Base-by-base conservation (phyloP, 2,797 vertebrate genomes). In the Gobio occitaniae region DNA sequence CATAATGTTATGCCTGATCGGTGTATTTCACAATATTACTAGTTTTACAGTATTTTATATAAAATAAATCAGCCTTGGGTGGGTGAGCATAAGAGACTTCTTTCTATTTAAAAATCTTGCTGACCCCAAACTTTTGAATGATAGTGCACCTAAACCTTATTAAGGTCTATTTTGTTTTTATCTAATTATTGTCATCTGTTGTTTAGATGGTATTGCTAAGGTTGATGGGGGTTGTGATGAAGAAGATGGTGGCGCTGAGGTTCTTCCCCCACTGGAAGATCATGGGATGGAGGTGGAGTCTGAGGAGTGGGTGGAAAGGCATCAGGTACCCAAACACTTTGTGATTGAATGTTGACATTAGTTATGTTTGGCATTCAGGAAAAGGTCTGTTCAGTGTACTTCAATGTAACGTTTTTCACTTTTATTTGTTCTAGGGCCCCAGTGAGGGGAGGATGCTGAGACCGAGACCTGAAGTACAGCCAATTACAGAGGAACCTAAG, bases 311-410 rank as follows among this genome's bases (percentile, higher is more conserved):
- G 2, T 95, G 0, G 89, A 93, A 50, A 90, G 88, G 0, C 95
- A 96, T 65, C 94, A 94, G 96, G 97, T 88, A 79, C 5, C 3
- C n/a, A 6, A 36, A 48, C 17, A 4, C 50, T 70, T 54, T 25
- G 12, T n/a, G 52, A 29, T 38, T 32, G 61, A 65, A 7, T 16
- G n/a, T 52, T 32, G 29, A 80, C 7, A 4, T 44, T 61, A 9
- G 32, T 44, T 63, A 17, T 52, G 3, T 61, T 41, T 59, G 12
- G 12, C 21, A 13, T 59, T 79, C n/a, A 16, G 11, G 17, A n/a
- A 65, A n/a, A 29, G 17, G 21, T 84, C 38, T 84, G 65, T 70
- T 78, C 16, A 78, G 5, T 69, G n/a, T 3, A 65, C 11, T 77
- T 52, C 3, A 50, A 4, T 56, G 25, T 50, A 47, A 59, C 38